Conservation (phyloP, 1,140 invertebrate genomes). For the Ostrea denselamellosa region DNA sequence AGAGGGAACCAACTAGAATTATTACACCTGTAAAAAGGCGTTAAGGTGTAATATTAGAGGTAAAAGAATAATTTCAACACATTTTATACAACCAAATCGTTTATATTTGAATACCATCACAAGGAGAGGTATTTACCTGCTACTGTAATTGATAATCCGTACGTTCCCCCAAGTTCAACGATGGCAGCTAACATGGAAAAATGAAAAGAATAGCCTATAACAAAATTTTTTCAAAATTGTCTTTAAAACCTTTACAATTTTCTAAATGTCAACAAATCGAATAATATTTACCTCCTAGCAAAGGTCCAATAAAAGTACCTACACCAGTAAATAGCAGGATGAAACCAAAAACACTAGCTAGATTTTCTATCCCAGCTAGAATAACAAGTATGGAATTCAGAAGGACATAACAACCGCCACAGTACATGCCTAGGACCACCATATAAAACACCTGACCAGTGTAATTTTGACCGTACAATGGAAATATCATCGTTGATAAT, state of each 20-base stretch:
- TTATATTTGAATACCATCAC: too few relatives aligned
- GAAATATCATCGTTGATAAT: constrained; percentile 31
- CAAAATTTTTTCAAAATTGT: not conserved
- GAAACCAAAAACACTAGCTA: constrained; percentile 25
- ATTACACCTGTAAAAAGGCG: not conserved
- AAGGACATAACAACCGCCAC: constrained; percentile 20
- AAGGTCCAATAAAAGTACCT: constrained; percentile 18
- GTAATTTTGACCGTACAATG: constrained; percentile 15
- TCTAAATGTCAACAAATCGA: not conserved
- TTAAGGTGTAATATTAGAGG: too few relatives aligned
- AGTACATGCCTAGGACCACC: constrained; percentile 27
- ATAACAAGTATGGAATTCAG: constrained; percentile 4
- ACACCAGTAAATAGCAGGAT: constrained; percentile 40
- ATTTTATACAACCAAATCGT: too few relatives aligned
- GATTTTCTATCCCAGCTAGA: constrained; percentile 36
- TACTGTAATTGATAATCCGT: not conserved
- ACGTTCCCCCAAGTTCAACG: not conserved
- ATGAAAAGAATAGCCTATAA: not conserved
- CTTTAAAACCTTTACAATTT: not conserved
- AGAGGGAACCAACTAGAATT: not conserved
- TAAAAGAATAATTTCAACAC: too few relatives aligned
- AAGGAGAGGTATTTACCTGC: not conserved
- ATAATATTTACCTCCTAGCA: constrained; percentile 18
- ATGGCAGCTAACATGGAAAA: not conserved
- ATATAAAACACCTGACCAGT: constrained; percentile 36